phyloP scores from a whole-genome alignment of 1,140 invertebrate genomes.

The Neotoxoptera formosana region DNA sequence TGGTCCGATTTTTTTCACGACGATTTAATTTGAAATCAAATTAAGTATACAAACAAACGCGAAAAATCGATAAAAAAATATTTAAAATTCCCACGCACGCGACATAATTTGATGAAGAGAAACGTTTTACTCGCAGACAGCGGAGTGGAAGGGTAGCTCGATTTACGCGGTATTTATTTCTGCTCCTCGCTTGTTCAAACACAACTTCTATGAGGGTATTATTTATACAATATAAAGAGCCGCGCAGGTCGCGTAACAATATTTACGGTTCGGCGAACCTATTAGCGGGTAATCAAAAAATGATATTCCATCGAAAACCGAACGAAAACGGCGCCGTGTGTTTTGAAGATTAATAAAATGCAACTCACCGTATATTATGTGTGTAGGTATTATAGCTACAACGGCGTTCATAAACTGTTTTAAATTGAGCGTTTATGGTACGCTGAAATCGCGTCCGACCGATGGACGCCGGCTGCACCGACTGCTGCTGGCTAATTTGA shows the following conservation, averaged over 20 bases:
- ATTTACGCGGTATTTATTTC: not conserved
- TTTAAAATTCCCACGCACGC: not conserved
- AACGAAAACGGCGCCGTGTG: not conserved
- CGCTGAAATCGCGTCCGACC: not conserved
- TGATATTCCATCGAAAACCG: not conserved
- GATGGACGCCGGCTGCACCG: not conserved
- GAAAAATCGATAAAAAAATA: constrained; percentile 22
- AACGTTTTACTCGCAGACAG: not conserved
- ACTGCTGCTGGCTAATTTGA: not conserved
- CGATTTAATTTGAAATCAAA: constrained; percentile 11
- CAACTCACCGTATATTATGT: not conserved
- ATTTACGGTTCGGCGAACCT: not conserved
- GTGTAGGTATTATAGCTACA: not conserved
- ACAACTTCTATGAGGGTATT: not conserved
- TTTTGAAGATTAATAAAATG: not conserved
- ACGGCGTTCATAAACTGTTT: not conserved
- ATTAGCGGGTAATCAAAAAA: not conserved
- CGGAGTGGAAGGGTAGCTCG: not conserved
- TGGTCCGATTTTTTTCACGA: not conserved
- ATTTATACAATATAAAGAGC: not conserved
- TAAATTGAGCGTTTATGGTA: not conserved
- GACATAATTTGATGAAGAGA: not conserved
- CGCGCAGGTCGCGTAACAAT: not conserved
- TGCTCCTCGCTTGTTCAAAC: not conserved
- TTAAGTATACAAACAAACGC: not conserved